A percentile compares a stretch with the other conserved stretches of the same genome.
phyloP scores from a whole-genome alignment of 2,113 vertebrate genomes.

The Dromiciops gliroides region DNA sequence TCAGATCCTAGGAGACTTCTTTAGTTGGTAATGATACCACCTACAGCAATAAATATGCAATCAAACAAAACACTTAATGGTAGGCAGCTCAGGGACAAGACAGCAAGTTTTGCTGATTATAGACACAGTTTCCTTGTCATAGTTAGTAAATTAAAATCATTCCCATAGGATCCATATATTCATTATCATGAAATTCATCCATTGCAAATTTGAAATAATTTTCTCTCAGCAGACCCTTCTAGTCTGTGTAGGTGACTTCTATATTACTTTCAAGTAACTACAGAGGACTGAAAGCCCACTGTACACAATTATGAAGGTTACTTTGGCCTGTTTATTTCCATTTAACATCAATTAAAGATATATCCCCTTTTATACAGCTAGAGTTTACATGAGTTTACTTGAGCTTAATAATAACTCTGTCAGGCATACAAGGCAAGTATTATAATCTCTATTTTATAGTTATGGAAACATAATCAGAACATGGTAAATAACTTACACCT shows the following conservation, averaged over 20 bases:
- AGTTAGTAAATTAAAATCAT: not conserved
- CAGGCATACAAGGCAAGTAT: not conserved
- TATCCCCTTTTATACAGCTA: not conserved
- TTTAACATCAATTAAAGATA: not conserved
- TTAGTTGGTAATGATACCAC: not conserved
- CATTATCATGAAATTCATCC: not conserved
- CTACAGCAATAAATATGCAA: not conserved
- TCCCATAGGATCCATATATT: not conserved
- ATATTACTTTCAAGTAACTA: conserved; percentile 4
- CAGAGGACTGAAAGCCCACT: not conserved
- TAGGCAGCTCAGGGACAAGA: not conserved
- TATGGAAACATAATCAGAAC: not conserved
- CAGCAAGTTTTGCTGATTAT: not conserved
- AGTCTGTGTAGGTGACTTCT: not conserved
- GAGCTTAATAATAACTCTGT: not conserved
- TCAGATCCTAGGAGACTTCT: not conserved
- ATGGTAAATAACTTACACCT: not conserved
- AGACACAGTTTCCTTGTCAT: not conserved
- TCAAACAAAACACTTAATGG: not conserved
- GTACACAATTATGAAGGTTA: not conserved
- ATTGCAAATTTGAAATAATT: not conserved
- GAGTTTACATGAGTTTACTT: not conserved
- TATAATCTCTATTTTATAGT: not conserved
- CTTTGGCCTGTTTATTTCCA: not conserved
- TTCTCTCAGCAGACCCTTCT: not conserved